A percentile compares a stretch with the other conserved stretches of the same genome.
Conservation (phyloP, 2,113 vertebrate species). For the Bos indicus region DNA sequence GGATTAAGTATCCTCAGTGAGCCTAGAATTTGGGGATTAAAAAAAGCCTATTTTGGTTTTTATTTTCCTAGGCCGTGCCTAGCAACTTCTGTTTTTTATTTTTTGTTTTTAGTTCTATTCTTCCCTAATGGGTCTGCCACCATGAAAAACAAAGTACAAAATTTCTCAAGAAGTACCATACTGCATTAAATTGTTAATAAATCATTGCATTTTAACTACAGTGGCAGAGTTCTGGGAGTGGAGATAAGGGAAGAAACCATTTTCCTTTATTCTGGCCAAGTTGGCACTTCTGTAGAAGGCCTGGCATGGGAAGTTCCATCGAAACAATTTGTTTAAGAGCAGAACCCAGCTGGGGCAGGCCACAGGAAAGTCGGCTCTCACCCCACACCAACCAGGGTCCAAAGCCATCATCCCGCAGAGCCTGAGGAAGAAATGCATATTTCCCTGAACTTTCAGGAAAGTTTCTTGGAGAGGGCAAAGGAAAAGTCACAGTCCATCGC, state of each 20-base stretch:
- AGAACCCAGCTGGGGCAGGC: not conserved
- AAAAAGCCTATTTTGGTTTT: not conserved
- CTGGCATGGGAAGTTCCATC: slow-evolving; percentile 40
- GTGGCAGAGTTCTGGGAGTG: slow-evolving; percentile 24
- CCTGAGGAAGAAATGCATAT: not conserved
- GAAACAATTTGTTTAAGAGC: slow-evolving; percentile 40
- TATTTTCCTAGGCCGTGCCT: not conserved
- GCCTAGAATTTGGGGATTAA: not conserved
- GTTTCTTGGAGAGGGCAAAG: not conserved
- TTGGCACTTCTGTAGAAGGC: slow-evolving; percentile 54
- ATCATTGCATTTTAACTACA: slow-evolving; percentile 10
- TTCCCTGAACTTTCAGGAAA: not conserved
- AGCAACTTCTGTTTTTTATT: not conserved
- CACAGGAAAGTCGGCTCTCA: not conserved
- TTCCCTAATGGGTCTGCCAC: slow-evolving; percentile 13
- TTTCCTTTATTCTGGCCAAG: slow-evolving; percentile 55
- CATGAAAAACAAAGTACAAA: slow-evolving; percentile 1
- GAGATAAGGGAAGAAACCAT: slow-evolving; percentile 64
- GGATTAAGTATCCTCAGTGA: not conserved
- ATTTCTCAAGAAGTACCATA: slow-evolving; percentile 12
- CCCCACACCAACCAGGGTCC: not conserved
- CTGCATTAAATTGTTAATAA: slow-evolving; percentile 54
- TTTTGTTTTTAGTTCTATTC: not conserved
- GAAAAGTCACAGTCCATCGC: not conserved
- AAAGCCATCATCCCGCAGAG: not conserved